phyloP scores from a whole-genome alignment of 1,140 invertebrate species.

The Procambarus clarkii region DNA sequence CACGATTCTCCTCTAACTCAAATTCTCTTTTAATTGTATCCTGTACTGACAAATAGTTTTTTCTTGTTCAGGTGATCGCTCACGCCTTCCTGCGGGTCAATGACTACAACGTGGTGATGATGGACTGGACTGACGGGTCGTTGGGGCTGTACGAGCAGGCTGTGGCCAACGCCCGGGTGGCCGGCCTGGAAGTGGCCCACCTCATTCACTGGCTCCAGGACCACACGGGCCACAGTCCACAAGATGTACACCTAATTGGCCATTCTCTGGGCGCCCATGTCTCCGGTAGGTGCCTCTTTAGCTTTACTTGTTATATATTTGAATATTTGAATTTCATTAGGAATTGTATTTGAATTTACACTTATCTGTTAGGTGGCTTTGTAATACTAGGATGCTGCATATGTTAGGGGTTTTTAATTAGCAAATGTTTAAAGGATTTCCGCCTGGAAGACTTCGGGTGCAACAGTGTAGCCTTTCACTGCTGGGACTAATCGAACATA shows the following conservation, averaged over 20 bases:
- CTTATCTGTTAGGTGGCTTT: no score
- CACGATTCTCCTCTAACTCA: no score
- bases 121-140: conserved; percentile 53
- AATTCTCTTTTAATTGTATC: no score
- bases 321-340: no score
- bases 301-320: neutral
- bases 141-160: conserved; percentile 24
- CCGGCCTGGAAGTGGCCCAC: conserved; percentile 19
- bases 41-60: neutral
- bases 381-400: no score
- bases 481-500: no score
- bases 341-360: no score
- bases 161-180: conserved; percentile 31
- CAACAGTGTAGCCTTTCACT: no score
- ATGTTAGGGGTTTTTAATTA: no score
- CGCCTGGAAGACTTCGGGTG: no score
- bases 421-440: no score
- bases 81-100: neutral
- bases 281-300: conserved; percentile 8
- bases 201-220: conserved; percentile 18
- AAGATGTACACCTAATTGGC: conserved; percentile 42
- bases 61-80: neutral
- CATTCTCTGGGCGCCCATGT: conserved; percentile 45
- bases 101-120: conserved; percentile 38
- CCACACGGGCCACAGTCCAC: neutral